phyloP scores from a whole-genome alignment of 2,113 vertebrate species.

The Daphoenositta chrysoptera region DNA sequence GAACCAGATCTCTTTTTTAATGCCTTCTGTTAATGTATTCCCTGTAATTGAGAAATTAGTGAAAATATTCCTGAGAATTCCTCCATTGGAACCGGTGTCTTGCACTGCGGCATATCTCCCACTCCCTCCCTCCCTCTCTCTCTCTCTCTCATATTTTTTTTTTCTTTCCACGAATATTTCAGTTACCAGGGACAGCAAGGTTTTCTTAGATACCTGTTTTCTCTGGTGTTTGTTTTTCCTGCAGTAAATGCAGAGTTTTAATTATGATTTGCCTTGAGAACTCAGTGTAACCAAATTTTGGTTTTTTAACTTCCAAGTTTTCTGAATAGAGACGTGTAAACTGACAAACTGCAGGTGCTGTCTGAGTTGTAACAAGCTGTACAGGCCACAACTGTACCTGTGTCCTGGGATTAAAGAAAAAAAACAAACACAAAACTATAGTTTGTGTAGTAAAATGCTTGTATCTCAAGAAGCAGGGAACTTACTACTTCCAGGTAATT shows the following conservation, averaged over 20 bases:
- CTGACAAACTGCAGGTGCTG: not conserved
- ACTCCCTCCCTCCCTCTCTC: not conserved
- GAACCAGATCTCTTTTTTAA: not conserved
- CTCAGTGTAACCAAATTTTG: not conserved
- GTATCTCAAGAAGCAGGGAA: not conserved
- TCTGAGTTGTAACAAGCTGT: not conserved
- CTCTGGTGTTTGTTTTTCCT: not conserved
- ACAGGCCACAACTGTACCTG: not conserved
- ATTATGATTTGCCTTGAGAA: not conserved
- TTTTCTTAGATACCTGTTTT: not conserved
- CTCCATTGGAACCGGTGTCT: not conserved
- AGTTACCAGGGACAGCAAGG: not conserved
- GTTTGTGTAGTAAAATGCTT: not conserved
- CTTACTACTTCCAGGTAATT: not conserved
- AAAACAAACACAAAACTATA: not conserved
- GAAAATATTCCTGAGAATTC: not conserved
- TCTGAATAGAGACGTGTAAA: not conserved
- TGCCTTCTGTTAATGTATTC: not conserved
- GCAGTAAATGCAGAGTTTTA: not conserved
- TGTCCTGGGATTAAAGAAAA: not conserved
- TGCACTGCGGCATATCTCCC: rapidly evolving
- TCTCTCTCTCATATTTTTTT: not conserved
- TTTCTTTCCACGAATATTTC: not conserved
- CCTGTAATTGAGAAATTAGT: not conserved
- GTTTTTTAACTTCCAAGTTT: not conserved